Conservation (phyloP, 2,888 invertebrate genomes). For the Campoletis raptor region DNA sequence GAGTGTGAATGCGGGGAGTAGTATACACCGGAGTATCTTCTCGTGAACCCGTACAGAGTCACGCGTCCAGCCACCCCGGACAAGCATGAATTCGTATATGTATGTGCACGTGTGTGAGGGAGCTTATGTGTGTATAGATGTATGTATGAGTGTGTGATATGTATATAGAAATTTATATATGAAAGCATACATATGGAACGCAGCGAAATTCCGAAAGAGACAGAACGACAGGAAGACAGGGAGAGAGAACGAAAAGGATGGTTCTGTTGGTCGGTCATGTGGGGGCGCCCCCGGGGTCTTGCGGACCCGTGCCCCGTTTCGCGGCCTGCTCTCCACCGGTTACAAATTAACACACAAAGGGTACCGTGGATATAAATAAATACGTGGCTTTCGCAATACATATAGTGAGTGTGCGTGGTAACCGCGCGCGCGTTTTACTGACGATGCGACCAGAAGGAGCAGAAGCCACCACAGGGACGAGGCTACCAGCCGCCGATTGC, state of each 20-base stretch:
- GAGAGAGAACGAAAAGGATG: conserved; percentile 52
- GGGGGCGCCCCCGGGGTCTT: conserved; percentile 57
- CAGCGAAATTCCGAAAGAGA: conserved; percentile 55
- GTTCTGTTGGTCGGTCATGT: conserved; percentile 52
- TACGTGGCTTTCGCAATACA: conserved; percentile 54
- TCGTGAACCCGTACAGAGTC: conserved; percentile 65
- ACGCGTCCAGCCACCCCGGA: conserved; percentile 53
- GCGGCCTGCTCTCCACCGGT: conserved; percentile 68
- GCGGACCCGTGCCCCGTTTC: conserved; percentile 62
- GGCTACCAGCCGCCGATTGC: conserved; percentile 79
- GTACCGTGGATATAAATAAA: conserved; percentile 82
- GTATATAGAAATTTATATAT: conserved; percentile 12
- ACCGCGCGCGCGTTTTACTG: conserved; percentile 36
- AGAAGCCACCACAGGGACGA: conserved; percentile 41
- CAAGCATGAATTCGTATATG: conserved; percentile 10
- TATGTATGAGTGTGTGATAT: neutral
- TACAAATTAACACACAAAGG: conserved; percentile 85
- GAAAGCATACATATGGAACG: conserved; percentile 31
- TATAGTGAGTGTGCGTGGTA: conserved; percentile 40
- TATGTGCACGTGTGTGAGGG: neutral
- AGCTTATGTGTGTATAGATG: neutral
- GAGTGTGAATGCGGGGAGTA: conserved; percentile 64
- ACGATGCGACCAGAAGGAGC: conserved; percentile 43
- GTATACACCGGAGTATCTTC: conserved; percentile 51
- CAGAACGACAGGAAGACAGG: conserved; percentile 31